Evolutionary conservation across 2,888 invertebrate species (phyloP), one percentile per base, ranked within the genome.

Genomic region (Acrobasis suavella): DNA sequence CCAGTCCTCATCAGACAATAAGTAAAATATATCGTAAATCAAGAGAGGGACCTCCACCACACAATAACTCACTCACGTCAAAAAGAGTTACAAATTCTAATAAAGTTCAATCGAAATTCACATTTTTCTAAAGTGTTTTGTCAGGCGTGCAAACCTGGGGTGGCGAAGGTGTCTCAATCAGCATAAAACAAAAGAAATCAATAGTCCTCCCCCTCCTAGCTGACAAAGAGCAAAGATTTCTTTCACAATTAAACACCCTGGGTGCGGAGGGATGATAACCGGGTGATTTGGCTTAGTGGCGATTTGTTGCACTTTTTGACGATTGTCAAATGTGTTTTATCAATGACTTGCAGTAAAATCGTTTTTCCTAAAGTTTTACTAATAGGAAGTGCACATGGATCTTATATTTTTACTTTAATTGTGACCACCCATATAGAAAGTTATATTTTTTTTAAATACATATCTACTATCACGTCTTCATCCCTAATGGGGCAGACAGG

Each of bases 121-220:
- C 77, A 82, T 85, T 85, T 84, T 80, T 77, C 85, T 85, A 89
- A 89, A 89, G 86, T 89, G 89, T 89, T 87, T 86, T 85, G 83
- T 87, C 85, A 88, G 81, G 86, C 88, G 86, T 85, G 75, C 78
- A 76, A 78, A 66, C 71, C 72, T 71, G 81, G 81, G 86, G 86
- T 81, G 80, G 83, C 73, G 81, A 89, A 92, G 92, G 92, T 92
- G 92, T 91, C 92, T 90, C 92, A 92, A 92, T 92, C 92, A 92
- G 91, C 92, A 92, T 92, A 92, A 92, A 92, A 92, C 92, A 92
- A 92, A 91, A 91, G 92, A 91, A 92, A 92, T 92, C 92, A 92
- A 92, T 92, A 91, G 86, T 76, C 83, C 87, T 88, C 83, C 78
- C 69, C 55, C 78, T 82, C 76, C 76, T 75, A 82, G 80, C 91